Conservation (phyloP, 2,888 invertebrate genomes). For the Laothoe populi region DNA sequence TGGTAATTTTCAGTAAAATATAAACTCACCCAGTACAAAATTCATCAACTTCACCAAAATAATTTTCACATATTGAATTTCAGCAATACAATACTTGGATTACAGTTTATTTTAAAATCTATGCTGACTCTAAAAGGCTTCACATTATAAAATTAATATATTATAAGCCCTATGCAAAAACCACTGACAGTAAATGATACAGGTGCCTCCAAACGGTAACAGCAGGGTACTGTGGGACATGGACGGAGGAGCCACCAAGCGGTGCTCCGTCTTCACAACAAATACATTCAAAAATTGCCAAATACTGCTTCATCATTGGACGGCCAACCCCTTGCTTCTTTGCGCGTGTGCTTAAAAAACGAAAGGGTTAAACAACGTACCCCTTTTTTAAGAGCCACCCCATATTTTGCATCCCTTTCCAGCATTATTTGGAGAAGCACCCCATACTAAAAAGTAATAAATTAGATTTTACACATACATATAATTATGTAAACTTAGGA, state of each 20-base stretch:
- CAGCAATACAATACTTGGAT: neutral
- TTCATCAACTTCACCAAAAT: conserved; percentile 8
- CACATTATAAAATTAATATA: neutral
- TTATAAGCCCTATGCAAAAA: conserved; percentile 15
- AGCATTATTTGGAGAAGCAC: neutral
- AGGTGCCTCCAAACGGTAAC: conserved; percentile 54
- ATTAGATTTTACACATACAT: neutral
- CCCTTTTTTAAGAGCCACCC: conserved; percentile 72
- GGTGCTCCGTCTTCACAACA: conserved; percentile 49
- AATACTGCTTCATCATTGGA: conserved; percentile 74
- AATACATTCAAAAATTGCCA: conserved; percentile 73
- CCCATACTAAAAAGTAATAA: neutral
- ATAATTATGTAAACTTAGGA: too few species aligned
- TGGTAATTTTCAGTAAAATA: neutral
- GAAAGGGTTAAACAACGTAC: conserved; percentile 77
- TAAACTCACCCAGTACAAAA: neutral
- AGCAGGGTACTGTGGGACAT: conserved; percentile 60
- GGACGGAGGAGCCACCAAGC: conserved; percentile 54
- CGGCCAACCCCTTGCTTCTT: conserved; percentile 67
- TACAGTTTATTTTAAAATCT: neutral
- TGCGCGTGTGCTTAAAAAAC: conserved; percentile 83
- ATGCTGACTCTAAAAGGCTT: neutral
- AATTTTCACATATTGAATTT: neutral
- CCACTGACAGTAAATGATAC: conserved; percentile 47
- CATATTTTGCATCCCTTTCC: conserved; percentile 48